phyloP scores from a whole-genome alignment of 1,140 invertebrate genomes.

The Antheraea mylitta region DNA sequence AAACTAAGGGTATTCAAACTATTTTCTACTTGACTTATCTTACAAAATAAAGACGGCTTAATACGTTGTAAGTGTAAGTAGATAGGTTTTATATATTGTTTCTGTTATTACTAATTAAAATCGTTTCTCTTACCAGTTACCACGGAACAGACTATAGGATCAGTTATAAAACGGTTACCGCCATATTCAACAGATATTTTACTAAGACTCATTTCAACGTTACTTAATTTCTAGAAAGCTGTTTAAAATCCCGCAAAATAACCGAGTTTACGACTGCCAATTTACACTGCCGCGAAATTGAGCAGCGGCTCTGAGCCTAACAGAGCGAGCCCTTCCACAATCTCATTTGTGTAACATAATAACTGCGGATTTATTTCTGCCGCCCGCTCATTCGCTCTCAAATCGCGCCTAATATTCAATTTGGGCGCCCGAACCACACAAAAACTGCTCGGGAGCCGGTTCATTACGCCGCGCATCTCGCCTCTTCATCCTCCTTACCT shows the following conservation, averaged over 20 bases:
- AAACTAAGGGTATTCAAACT: no score
- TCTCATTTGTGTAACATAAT: slow-evolving; percentile 74
- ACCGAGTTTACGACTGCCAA: slow-evolving; percentile 52
- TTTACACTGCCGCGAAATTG: slow-evolving; percentile 65
- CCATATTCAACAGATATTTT: neutral
- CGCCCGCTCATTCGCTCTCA: slow-evolving; percentile 68
- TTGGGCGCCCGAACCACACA: slow-evolving; percentile 71
- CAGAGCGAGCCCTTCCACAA: slow-evolving; percentile 58
- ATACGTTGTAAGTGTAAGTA: no score
- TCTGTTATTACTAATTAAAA: no score
- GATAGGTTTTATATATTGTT: no score
- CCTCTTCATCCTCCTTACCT: slow-evolving; percentile 74
- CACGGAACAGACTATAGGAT: neutral
- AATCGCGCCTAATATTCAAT: slow-evolving; percentile 77
- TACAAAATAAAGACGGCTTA: no score
- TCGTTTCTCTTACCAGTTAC: neutral
- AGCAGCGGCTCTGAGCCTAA: slow-evolving; percentile 53
- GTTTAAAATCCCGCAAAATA: slow-evolving; percentile 47
- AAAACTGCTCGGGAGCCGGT: slow-evolving; percentile 70
- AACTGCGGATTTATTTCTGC: slow-evolving; percentile 71
- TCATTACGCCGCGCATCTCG: slow-evolving; percentile 74
- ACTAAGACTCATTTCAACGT: slow-evolving; percentile 17
- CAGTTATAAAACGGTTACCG: neutral
- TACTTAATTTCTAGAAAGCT: slow-evolving; percentile 36
- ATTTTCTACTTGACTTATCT: no score